Conservation (phyloP, 2,113 vertebrate genomes). For the Rhinolophus sinicus region DNA sequence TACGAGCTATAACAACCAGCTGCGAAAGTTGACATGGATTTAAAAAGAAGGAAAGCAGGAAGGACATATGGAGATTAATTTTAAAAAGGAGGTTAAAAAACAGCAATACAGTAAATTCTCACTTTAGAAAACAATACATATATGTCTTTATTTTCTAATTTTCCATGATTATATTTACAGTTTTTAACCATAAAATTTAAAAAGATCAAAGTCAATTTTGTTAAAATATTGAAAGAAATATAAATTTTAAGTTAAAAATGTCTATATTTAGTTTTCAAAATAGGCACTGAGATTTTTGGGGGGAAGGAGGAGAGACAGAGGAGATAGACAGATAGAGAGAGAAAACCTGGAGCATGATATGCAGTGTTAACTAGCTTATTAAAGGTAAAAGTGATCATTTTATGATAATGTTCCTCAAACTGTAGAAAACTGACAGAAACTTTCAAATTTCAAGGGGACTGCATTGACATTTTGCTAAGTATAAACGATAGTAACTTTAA, state of each 20-base stretch:
- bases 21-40: background rate
- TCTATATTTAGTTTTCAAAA: constrained; percentile 21
- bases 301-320: no score
- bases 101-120: background rate
- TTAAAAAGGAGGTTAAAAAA: background rate
- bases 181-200: constrained; percentile 4
- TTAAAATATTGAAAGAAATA: background rate
- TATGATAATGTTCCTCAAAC: background rate
- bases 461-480: background rate
- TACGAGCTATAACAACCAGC: background rate
- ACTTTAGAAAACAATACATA: background rate
- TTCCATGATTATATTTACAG: background rate
- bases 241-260: constrained; percentile 22
- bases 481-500: background rate
- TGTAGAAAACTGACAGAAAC: background rate
- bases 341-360: background rate
- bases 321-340: background rate
- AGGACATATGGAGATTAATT: background rate
- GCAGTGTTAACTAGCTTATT: background rate
- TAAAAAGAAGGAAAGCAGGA: background rate
- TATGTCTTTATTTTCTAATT: background rate
- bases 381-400: background rate
- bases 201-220: constrained; percentile 1
- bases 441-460: background rate
- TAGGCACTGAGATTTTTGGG: background rate